Evolutionary conservation across 2,113 vertebrate species (phyloP).

Genomic region (Tetrao urogallus): DNA sequence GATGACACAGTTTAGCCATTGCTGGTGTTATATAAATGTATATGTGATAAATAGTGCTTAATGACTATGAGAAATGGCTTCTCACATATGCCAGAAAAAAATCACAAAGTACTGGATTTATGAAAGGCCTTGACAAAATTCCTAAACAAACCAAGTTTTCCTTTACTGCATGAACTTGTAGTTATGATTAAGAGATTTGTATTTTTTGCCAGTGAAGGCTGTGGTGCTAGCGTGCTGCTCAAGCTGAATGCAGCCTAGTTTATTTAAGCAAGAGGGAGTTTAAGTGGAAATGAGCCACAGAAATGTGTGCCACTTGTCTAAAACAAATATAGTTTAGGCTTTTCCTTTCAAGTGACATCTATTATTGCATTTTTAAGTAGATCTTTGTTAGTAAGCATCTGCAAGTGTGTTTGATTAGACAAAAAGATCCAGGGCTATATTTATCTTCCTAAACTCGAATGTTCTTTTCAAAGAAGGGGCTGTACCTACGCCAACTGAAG

Average conservation of each 20-base stretch:
- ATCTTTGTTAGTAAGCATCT: constrained; percentile 38
- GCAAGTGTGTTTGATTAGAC: neutral
- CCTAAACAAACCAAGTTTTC: constrained; percentile 26
- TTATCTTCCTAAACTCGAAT: neutral
- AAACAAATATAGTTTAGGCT: constrained; percentile 51
- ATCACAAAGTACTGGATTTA: constrained; percentile 7
- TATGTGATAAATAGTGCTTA: neutral
- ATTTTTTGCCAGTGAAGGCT: neutral
- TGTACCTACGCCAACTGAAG: neutral
- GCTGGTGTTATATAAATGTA: neutral
- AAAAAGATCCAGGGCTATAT: neutral
- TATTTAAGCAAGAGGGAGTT: constrained; percentile 53
- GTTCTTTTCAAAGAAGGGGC: neutral
- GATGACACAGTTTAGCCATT: neutral
- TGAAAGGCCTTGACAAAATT: constrained; percentile 51
- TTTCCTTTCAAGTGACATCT: constrained; percentile 16
- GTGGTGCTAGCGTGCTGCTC: neutral
- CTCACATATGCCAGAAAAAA: constrained; percentile 5
- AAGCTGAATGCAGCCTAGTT: constrained; percentile 8
- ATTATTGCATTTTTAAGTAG: constrained; percentile 56
- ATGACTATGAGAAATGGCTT: neutral
- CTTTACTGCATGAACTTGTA: neutral
- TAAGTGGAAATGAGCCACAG: constrained; percentile 54
- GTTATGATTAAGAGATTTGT: constrained; percentile 47
- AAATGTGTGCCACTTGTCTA: constrained; percentile 55